Evolutionary conservation across 2,113 vertebrate genomes (phyloP), one percentile per base, ranked within the genome.

Genomic region (Naja naja): DNA sequence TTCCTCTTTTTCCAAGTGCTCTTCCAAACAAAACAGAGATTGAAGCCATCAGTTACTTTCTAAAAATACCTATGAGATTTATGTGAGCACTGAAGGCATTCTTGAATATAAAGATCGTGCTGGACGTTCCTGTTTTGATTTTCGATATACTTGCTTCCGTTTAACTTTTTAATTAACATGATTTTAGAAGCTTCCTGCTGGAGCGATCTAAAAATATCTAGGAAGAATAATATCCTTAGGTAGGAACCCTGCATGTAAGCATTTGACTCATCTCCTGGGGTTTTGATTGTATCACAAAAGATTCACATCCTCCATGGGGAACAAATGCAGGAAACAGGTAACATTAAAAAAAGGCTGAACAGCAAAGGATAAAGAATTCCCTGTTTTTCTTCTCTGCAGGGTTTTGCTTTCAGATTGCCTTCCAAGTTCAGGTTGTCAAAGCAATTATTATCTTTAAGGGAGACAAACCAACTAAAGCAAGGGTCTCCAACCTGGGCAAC

Each of bases 221-320:
- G 55, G 55, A 81, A 81, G 74, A 93, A 87, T 90, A 87, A 93
- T 89, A 93, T 93, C 92, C 81, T 53, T 53, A 43, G 12, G 54
- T 93, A 86, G 47, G 45, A 45, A 52, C 74, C 58, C 52, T 60
- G 30, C 81, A n/a, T 69, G 89, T 53, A 87, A 93, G 55, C 45
- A 5, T 18, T 93, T 93, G 88, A 87, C 92, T 93, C 92, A 90
- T 64, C 74, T 87, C 81, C 88, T 86, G 89, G 55, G 34, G 22
- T 43, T 64, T 87, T 87, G 92, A 90, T 90, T 93, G 39, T 90
- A 64, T 64, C 45, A 87, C 39, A 14, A 54, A 81, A 74, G 58
- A 55, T 7, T 25, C 86, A 88, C 52, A 91, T 93, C 93, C 93
- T 88, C 23, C 52, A 55, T 52, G 60, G 43, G 43, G 58, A 64